These are phyloP conservation scores for Leptopilina syphax DNA, from an alignment of 2,888 invertebrate genomes.

Conservation along the genomic window DNA sequence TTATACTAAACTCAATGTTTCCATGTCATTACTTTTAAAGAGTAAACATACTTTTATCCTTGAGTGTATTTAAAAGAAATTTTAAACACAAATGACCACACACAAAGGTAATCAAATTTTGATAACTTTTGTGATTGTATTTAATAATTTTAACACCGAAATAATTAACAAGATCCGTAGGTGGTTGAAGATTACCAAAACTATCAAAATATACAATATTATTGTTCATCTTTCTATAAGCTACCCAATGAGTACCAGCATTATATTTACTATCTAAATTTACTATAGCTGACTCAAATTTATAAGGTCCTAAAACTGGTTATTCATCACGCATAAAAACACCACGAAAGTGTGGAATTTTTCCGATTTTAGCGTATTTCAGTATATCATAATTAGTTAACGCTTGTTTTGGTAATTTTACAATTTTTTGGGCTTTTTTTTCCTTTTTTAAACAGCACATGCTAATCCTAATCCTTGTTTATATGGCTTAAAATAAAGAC, in stretches of 20 bases:
- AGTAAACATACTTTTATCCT: background rate
- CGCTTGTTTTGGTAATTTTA: background rate
- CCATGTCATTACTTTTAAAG: background rate
- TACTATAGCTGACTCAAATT: no score
- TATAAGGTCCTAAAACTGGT: background rate
- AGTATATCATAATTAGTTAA: background rate
- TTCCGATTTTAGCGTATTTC: background rate
- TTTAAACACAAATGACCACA: constrained; percentile 42
- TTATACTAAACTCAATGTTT: background rate
- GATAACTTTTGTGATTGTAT: background rate
- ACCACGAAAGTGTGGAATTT: constrained; percentile 7
- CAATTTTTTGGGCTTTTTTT: background rate
- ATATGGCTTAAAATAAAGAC: background rate
- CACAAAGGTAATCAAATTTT: background rate
- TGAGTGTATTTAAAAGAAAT: background rate
- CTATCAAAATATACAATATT: background rate
- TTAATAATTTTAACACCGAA: background rate
- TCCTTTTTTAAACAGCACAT: background rate
- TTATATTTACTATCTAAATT: no score
- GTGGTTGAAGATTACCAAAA: background rate
- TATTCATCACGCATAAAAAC: constrained; percentile 1
- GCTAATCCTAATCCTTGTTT: background rate
- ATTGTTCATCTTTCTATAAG: no score
- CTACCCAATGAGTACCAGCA: no score
- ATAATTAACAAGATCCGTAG: background rate